Percentiles rank a stretch among this genome's conserved stretches.
Evolutionary conservation across 2,797 vertebrate genomes (phyloP).

Genomic region (Mormyrus hasselquistii): DNA sequence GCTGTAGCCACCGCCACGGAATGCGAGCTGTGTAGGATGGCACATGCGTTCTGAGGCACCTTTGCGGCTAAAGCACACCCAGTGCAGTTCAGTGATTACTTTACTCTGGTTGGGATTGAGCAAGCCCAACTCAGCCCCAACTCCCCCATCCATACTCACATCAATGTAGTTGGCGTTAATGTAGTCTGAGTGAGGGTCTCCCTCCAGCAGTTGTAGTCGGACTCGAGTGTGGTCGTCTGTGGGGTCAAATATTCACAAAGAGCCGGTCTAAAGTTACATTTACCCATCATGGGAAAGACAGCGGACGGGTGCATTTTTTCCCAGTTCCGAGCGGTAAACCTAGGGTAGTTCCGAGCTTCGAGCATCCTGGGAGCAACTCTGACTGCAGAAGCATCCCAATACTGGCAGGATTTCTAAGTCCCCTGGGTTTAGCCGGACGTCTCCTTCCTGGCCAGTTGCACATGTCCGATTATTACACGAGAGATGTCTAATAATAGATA

Average conservation of each 20-base stretch:
- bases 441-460: not conserved
- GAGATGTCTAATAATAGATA: not conserved
- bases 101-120: not conserved
- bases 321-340: too few species aligned
- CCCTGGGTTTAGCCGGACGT: not conserved
- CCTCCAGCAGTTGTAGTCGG: conserved; percentile 84
- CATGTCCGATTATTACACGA: not conserved
- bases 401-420: not conserved
- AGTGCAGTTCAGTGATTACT: not conserved
- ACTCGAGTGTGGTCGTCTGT: conserved; percentile 95
- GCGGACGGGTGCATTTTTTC: not conserved
- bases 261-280: conserved; percentile 70
- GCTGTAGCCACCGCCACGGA: conserved; percentile 10
- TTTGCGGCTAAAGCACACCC: not conserved
- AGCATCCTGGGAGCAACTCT: not conserved
- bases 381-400: not conserved
- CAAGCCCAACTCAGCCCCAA: not conserved
- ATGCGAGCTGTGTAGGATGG: conserved; percentile 22
- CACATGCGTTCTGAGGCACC: not conserved
- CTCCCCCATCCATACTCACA: conserved; percentile 59
- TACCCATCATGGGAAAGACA: conserved; percentile 49
- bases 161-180: conserved; percentile 98
- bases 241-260: conserved; percentile 67
- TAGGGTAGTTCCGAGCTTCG: not conserved
- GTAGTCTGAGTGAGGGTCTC: conserved; percentile 94